A percentile compares a stretch with the other conserved stretches of the same genome.
Evolutionary conservation across 2,888 invertebrate genomes (phyloP).

Genomic region (Loripinus fragilis): DNA sequence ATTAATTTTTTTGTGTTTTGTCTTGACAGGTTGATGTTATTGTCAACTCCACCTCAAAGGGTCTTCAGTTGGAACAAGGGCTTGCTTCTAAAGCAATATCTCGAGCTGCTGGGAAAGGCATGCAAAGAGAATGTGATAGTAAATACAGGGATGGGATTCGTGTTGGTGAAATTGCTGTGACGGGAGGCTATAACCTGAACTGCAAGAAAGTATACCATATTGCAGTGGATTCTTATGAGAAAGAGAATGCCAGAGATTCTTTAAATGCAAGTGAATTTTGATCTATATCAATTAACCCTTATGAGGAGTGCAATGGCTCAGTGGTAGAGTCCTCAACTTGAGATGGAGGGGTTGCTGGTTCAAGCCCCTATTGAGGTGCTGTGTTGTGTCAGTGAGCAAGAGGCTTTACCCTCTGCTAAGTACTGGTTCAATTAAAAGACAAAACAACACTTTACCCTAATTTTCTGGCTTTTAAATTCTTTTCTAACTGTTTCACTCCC

Average conservation of each 20-base stretch:
- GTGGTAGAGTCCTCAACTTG: too few relatives aligned
- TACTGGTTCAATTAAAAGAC: too few relatives aligned
- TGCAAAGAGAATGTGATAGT: constrained; percentile 63
- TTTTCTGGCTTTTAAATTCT: too few relatives aligned
- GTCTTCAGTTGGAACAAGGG: constrained; percentile 67
- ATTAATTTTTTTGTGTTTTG: too few relatives aligned
- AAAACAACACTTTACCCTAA: too few relatives aligned
- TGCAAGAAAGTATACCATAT: constrained; percentile 65
- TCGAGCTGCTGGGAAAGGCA: constrained; percentile 55
- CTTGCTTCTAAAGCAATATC: constrained; percentile 66
- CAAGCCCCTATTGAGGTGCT: too few relatives aligned
- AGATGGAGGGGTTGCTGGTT: too few relatives aligned
- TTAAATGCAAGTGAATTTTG: background rate
- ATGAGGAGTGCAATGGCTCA: too few relatives aligned
- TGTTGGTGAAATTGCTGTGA: constrained; percentile 65
- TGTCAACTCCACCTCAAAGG: constrained; percentile 71
- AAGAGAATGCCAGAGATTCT: background rate
- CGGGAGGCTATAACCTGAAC: constrained; percentile 61
- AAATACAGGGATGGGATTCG: constrained; percentile 62
- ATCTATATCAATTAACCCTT: too few relatives aligned
- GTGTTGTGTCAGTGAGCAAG: too few relatives aligned
- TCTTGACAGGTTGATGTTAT: constrained; percentile 76
- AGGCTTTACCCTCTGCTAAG: too few relatives aligned
- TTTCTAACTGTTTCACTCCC: too few relatives aligned
- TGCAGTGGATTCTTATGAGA: constrained; percentile 53